Conservation (phyloP, 2,113 vertebrate species). For the Cromileptes altivelis region DNA sequence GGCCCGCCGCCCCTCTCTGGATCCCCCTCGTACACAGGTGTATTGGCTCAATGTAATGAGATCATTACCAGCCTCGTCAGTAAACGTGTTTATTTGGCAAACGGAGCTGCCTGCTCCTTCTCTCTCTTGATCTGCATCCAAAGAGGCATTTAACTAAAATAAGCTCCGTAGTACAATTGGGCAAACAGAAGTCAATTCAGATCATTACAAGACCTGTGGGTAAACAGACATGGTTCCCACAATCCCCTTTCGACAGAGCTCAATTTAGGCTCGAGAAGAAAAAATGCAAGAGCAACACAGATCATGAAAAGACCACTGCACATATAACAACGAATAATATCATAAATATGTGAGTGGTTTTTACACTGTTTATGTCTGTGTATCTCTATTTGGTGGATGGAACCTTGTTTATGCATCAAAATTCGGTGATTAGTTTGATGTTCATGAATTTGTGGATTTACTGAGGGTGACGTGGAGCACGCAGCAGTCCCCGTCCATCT, state of each 20-base stretch:
- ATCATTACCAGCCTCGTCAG: slow-evolving; percentile 83
- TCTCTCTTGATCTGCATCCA: slow-evolving; percentile 79
- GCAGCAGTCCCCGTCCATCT: not conserved
- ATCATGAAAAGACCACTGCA: not conserved
- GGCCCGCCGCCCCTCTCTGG: slow-evolving; percentile 76
- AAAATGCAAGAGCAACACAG: slow-evolving; percentile 12
- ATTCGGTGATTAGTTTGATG: not conserved
- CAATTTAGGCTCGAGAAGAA: slow-evolving; percentile 14
- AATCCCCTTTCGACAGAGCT: slow-evolving; percentile 39
- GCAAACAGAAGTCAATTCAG: slow-evolving; percentile 78
- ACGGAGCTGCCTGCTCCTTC: slow-evolving; percentile 65
- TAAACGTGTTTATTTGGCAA: slow-evolving; percentile 83
- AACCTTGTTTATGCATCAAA: slow-evolving; percentile 30
- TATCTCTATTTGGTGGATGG: slow-evolving; percentile 28
- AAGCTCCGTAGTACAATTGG: slow-evolving; percentile 77
- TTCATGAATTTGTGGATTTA: slow-evolving; percentile 10
- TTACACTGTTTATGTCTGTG: slow-evolving; percentile 28
- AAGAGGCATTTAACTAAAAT: slow-evolving; percentile 84
- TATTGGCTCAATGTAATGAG: slow-evolving; percentile 84
- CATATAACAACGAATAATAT: slow-evolving; percentile 19
- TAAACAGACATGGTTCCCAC: slow-evolving; percentile 70
- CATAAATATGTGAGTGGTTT: slow-evolving; percentile 19
- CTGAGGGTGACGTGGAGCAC: not conserved
- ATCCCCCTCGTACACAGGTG: slow-evolving; percentile 81
- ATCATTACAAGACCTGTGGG: slow-evolving; percentile 79